Evolutionary conservation across 2,113 vertebrate species (phyloP), one percentile per base, ranked within the genome.

Genomic region (Cacatua alba): DNA sequence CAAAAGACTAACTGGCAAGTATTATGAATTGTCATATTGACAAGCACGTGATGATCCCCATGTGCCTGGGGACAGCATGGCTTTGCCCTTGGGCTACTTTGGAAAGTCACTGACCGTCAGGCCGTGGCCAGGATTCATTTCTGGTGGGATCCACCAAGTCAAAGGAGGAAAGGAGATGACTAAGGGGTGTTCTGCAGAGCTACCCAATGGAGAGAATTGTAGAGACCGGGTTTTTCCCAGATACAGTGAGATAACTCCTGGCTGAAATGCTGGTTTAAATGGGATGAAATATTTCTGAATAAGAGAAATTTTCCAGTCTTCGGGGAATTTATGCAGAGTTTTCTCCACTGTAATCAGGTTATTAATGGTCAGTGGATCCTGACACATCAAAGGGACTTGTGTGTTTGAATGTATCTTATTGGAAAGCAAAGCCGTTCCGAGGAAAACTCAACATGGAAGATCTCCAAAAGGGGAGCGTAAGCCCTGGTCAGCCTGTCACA

Each of bases 21-120:
- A 0, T 39, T 43, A 10, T 5, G 29, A 52, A 19, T 2, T 69
- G 62, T 35, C 11, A 0, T 16, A 10, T 3, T n/a, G 63, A 43
- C 41, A 35, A 46, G 26, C 3, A 2, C 1, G n/a, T 2, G 25
- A 1, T 44, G 82, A 46, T 7, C 49, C 43, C 41, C 0, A 2
- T 48, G 29, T 26, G 28, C 25, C n/a, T 43, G 53, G 31, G n/a
- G 6, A n/a, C 49, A 87, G n/a, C 4, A 2, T 7, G 33, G 41
- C 41, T 80, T 85, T 85, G 35, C 62, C 82, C 31, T 53, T 48
- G 43, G 23, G 5, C 57, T 74, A 7, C 31, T 77, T 43, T 51
- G 53, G 71, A 21, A 78, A 51, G 20, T 0, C n/a, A 3, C 16
- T 64, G 43, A 6, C 10, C 29, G 11, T 13, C 0, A 1, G 13